Conservation (phyloP, 2,888 invertebrate genomes). For the Hetaerina titia region DNA sequence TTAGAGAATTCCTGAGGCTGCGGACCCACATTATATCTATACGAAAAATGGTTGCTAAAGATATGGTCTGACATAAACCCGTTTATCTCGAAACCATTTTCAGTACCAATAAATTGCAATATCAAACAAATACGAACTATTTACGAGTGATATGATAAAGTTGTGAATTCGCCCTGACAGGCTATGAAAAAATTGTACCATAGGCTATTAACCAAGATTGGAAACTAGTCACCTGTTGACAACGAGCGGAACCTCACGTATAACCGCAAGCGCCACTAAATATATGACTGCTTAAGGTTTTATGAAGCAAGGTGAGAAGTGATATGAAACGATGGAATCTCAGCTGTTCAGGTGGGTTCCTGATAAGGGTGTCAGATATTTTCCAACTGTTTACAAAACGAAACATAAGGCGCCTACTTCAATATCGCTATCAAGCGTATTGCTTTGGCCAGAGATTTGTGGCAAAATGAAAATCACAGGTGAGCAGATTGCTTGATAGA, state of each 20-base stretch:
- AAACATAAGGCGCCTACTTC: neutral
- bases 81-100: too few relatives aligned
- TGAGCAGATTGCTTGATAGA: too few relatives aligned
- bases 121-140: too few relatives aligned
- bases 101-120: too few relatives aligned
- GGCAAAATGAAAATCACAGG: neutral
- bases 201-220: neutral
- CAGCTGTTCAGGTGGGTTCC: neutral
- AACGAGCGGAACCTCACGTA: neutral
- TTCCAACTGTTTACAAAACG: neutral
- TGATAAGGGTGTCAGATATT: neutral
- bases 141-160: too few relatives aligned
- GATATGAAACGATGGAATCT: neutral
- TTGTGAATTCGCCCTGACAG: too few relatives aligned
- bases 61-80: too few relatives aligned
- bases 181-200: too few relatives aligned
- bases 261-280: neutral
- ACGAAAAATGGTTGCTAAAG: too few relatives aligned
- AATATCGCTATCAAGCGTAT: neutral
- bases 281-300: neutral
- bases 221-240: neutral
- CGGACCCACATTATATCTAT: neutral
- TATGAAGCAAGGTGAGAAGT: neutral
- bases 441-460: neutral
- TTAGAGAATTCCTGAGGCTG: neutral